Percentiles rank a stretch among this genome's conserved stretches.
Conservation (phyloP, 2,113 vertebrate species). For the Podiceps cristatus region DNA sequence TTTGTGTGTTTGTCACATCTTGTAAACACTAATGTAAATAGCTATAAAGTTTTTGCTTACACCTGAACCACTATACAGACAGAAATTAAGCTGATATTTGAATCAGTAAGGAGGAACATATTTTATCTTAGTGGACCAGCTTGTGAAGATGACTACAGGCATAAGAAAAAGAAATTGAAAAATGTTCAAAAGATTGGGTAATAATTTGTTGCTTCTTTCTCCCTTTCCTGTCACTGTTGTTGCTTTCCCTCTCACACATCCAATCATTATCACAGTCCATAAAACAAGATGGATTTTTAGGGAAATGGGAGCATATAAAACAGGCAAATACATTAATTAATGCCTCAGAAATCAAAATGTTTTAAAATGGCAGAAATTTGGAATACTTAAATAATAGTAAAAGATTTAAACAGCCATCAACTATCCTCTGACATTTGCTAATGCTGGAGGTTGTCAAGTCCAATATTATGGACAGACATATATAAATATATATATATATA, state of each 20-base stretch:
- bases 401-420: neutral
- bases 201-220: neutral
- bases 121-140: neutral
- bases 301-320: neutral
- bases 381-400: neutral
- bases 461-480: neutral
- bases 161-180: neutral
- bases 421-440: neutral
- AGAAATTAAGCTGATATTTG: neutral
- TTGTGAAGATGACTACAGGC: neutral
- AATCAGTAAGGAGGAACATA: neutral
- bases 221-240: neutral
- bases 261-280: neutral
- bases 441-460: neutral
- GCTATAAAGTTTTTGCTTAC: neutral
- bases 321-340: neutral
- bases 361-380: neutral
- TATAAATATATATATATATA: too few relatives aligned
- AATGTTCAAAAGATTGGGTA: neutral
- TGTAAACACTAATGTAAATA: neutral
- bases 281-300: neutral
- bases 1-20: neutral
- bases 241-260: neutral
- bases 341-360: neutral
- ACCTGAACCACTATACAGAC: neutral